Percentiles rank a stretch among this genome's conserved stretches.
Conservation (phyloP, 2,113 vertebrate genomes). For the Strix uralensis region DNA sequence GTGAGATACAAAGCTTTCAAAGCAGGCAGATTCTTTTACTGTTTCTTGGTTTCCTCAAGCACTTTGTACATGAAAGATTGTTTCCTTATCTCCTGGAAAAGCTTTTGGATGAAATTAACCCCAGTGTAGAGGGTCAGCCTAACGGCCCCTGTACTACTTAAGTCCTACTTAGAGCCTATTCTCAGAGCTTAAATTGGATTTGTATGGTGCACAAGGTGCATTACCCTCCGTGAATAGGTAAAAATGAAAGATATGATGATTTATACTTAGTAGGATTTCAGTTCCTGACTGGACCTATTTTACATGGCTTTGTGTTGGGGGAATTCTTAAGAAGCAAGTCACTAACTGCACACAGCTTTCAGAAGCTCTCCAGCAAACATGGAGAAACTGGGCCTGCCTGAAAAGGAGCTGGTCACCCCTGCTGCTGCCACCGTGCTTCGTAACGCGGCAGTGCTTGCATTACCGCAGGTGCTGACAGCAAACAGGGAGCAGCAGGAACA, state of each 20-base stretch:
- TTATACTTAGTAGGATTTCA: not conserved
- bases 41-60: constrained; percentile 67
- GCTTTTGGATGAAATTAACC: constrained; percentile 68
- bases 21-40: constrained; percentile 63
- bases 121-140: constrained; percentile 41
- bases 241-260: constrained; percentile 15
- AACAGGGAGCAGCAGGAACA: not conserved
- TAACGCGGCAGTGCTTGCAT: accelerated
- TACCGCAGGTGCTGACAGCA: not conserved
- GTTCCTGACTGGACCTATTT: not conserved
- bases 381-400: not conserved
- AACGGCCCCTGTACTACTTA: not conserved
- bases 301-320: not conserved
- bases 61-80: constrained; percentile 63
- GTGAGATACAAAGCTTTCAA: constrained; percentile 62
- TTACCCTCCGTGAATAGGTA: not conserved
- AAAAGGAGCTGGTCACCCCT: not conserved
- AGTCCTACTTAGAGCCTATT: constrained; percentile 48
- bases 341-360: not conserved
- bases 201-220: not conserved
- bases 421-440: not conserved
- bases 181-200: constrained; percentile 51
- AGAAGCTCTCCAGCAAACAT: not conserved
- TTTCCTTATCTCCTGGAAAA: constrained; percentile 66
- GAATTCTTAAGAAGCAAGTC: not conserved